Evolutionary conservation across 1,140 invertebrate genomes (phyloP).

Genomic region (Cydia pomonella): DNA sequence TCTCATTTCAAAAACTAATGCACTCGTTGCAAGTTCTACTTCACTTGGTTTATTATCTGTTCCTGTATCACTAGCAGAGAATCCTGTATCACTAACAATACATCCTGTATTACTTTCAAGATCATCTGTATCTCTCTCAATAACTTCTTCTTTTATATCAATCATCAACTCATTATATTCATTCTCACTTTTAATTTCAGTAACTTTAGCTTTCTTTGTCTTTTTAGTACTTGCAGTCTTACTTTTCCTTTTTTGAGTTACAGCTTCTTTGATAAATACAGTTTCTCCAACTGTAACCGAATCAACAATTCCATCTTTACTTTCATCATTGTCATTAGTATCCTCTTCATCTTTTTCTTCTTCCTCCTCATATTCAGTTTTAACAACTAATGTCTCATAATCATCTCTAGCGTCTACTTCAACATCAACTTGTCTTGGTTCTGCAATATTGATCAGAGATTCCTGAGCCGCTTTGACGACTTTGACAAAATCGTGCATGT

Average conservation of each 20-base stretch:
- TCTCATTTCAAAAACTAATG: slow-evolving; percentile 2
- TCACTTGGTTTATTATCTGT: not conserved
- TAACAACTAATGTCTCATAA: not conserved
- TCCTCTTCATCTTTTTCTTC: not conserved
- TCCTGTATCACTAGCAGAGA: not conserved
- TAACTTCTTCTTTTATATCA: not conserved
- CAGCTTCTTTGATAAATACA: not conserved
- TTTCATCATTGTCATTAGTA: not conserved
- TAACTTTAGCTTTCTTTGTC: not conserved
- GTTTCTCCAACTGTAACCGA: not conserved
- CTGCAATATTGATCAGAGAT: not conserved
- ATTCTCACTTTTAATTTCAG: not conserved
- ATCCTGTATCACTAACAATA: not conserved
- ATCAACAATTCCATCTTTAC: not conserved
- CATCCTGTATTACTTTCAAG: not conserved
- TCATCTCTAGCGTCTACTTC: not conserved
- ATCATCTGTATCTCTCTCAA: not conserved
- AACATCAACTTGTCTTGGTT: not conserved
- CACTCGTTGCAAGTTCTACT: not conserved
- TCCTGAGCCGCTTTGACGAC: not conserved
- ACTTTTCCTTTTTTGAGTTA: not conserved
- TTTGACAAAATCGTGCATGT: not conserved
- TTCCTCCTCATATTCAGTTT: not conserved
- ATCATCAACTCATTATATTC: not conserved
- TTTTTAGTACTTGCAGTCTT: not conserved